Evolutionary conservation across 1,140 invertebrate genomes (phyloP), one percentile per base, ranked within the genome.

Genomic region (Zaprionus taronus): DNA sequence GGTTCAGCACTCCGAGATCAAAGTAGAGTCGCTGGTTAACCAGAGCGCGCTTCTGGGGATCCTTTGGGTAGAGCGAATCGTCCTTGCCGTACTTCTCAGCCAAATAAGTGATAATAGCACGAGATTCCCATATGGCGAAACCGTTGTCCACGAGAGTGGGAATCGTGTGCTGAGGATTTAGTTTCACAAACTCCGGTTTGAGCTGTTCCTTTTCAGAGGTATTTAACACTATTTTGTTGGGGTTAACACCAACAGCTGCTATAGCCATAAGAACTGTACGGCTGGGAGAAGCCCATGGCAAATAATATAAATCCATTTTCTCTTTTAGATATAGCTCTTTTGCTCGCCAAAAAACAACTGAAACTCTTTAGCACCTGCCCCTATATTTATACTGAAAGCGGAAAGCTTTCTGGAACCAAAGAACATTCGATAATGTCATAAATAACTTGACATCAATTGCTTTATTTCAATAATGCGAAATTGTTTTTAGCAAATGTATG

Each of bases 1-100:
- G 93, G 86, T 96, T 96, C 2, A 97, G 91, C 2, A 94, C 95
- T 26, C 95, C 95, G 68, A 95, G 83, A 77, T 97, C 96, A 82
- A 97, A 97, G 80, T 95, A 95, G 2, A 97, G 92, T 67, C 96
- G 93, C 73, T 96, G 95, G 83, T 97, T 95, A 1, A 97, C 94
- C 0, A 96, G 0, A 0, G 96, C 96, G 60, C 96, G 94, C 62
- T 94, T 87, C 77, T 95, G 94, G 0, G 94, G 92, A 70, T 95
- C 94, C 79, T 94, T 95, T 5, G 96, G 96, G 86, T 95, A 96
- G 5, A 96, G 93, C 36, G 92, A 92, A 82, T 94, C 41, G 31
- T 34, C 31, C 9, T 34, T 34, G 31, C 31, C 31, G 31, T 34
- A 34, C 31, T 34, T 34, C 31, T 95, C 94, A 0, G 92, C 94